phyloP scores from a whole-genome alignment of 2,888 invertebrate genomes.

The Amphipyra tragopoginis region DNA sequence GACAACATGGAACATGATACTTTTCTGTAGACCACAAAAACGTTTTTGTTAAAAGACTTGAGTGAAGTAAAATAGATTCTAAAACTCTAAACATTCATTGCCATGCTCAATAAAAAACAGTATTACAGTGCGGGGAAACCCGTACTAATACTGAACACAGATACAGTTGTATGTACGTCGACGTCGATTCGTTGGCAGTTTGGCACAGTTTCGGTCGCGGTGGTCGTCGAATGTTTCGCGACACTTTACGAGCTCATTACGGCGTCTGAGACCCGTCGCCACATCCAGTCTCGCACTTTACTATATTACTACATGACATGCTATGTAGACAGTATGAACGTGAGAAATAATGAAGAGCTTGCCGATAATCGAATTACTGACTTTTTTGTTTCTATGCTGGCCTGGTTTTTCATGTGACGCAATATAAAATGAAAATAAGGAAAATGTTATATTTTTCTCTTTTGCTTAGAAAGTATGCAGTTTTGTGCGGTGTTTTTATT shows the following conservation, averaged over 20 bases:
- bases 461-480: background rate
- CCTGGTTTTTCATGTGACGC: background rate
- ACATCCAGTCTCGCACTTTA: constrained; percentile 45
- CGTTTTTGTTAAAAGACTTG: too few relatives aligned
- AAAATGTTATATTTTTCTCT: background rate
- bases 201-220: constrained; percentile 52
- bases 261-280: constrained; percentile 55
- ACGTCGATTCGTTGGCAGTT: constrained; percentile 37
- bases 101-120: background rate
- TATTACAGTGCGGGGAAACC: constrained; percentile 50
- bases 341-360: constrained; percentile 18
- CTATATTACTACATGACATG: constrained; percentile 53
- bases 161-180: constrained; percentile 33
- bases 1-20: background rate
- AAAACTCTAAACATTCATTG: too few relatives aligned
- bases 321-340: constrained; percentile 27
- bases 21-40: background rate
- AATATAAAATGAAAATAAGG: background rate
- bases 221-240: constrained; percentile 55
- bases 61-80: too few relatives aligned
- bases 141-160: constrained; percentile 35
- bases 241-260: constrained; percentile 65
- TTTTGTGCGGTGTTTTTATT: background rate
- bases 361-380: constrained; percentile 12
- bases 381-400: constrained; percentile 17